A percentile compares a stretch with the other conserved stretches of the same genome.
These are phyloP conservation scores for Dyspetes luteomarginatus DNA, from an alignment of 2,888 invertebrate genomes.

Conservation along the genomic window DNA sequence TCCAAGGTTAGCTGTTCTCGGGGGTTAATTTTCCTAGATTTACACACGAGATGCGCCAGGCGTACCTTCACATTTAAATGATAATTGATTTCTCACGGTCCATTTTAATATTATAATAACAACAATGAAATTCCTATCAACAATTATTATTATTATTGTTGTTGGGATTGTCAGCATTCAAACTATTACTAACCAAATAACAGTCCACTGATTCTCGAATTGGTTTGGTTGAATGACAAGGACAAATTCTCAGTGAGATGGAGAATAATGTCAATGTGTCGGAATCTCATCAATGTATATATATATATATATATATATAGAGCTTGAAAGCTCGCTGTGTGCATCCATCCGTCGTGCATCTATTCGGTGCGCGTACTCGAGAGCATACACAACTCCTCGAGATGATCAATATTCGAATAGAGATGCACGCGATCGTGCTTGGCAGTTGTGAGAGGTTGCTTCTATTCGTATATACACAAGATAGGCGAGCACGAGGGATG, in stretches of 20 bases:
- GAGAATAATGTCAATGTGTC: conserved; percentile 17
- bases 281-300: conserved; percentile 47
- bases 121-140: too few relatives aligned
- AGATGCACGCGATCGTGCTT: conserved; percentile 48
- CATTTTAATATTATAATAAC: too few relatives aligned
- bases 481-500: background rate
- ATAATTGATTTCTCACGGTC: too few relatives aligned
- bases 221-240: conserved; percentile 6
- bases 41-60: too few relatives aligned
- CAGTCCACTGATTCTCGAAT: too few relatives aligned
- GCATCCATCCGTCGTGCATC: conserved; percentile 47
- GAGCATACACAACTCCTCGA: conserved; percentile 28
- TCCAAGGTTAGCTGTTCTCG: too few relatives aligned
- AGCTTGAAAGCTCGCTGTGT: conserved; percentile 38
- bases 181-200: background rate
- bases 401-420: conserved; percentile 63
- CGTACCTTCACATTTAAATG: too few relatives aligned
- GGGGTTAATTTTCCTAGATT: too few relatives aligned
- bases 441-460: conserved; percentile 12
- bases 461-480: background rate
- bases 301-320: conserved; percentile 15
- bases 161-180: background rate
- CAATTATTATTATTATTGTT: background rate
- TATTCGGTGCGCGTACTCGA: conserved; percentile 17
- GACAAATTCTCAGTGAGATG: conserved; percentile 9